Conservation (phyloP, 2,797 vertebrate species). For the Diceros bicornis region DNA sequence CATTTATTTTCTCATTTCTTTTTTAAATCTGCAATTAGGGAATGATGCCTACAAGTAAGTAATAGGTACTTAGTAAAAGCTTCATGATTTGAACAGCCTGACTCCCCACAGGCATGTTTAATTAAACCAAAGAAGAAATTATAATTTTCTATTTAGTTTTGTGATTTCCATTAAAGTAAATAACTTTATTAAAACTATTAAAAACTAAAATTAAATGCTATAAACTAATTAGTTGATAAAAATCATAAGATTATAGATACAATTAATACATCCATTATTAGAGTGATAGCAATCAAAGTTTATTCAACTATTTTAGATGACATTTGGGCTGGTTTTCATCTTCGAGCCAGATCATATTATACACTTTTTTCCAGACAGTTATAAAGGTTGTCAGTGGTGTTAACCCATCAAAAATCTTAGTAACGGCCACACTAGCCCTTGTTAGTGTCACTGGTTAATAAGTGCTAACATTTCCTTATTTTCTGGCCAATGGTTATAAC, state of each 20-base stretch:
- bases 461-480: not conserved
- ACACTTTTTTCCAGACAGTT: not conserved
- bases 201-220: not conserved
- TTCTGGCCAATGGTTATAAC: not conserved
- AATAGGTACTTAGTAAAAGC: not conserved
- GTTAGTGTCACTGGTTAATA: not conserved
- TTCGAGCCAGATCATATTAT: not conserved
- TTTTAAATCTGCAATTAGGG: not conserved
- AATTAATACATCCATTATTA: not conserved
- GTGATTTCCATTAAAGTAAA: not conserved
- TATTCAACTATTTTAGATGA: not conserved
- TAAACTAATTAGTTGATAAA: not conserved
- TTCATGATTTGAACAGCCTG: not conserved
- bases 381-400: fast-evolving
- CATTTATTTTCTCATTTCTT: conserved; percentile 58
- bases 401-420: not conserved
- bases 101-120: not conserved
- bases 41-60: not conserved
- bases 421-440: not conserved
- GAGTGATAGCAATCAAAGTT: not conserved
- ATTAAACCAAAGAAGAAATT: not conserved
- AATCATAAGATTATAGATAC: not conserved
- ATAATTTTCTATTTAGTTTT: conserved; percentile 5
- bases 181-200: not conserved
- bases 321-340: not conserved